Evolutionary conservation across 2,888 invertebrate genomes (phyloP), one percentile per base, ranked within the genome.

Genomic region (Yponomeuta evonymella): DNA sequence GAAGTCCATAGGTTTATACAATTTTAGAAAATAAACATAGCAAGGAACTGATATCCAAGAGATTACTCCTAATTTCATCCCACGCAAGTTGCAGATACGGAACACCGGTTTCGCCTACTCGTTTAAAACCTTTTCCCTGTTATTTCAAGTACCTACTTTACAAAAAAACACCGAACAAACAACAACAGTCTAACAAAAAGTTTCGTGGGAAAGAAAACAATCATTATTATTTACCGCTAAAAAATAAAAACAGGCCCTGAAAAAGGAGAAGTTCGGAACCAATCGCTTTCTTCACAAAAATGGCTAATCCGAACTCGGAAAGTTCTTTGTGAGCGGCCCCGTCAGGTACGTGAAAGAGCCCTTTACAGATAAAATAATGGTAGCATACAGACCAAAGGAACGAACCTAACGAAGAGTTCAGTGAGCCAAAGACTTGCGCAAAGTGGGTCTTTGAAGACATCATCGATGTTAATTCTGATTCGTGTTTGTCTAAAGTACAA

Each of bases 101-200:
- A 15, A 58, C 51, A 58, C 15, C 3, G 51, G 2, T 58, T 15
- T 15, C 51, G 3, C 15, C 51, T 4, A 12, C 15, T 58, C 6
- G 43, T 58, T 58, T 58, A 58, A 58, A 58, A 58, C 51, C 51
- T 58, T 58, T 58, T 58, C 51, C 51, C 51, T 58, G 51, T 58
- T 58, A 58, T 58, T 58, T 1, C 12, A 15, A 58, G 51, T 58
- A 58, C 51, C 43, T 43, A 43, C 43, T 43, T 43, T 58, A 15
- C 15, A 15, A 58, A 51, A 58, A 23, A 58, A 58, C 3, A 58
- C 15, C 3, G 12, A 15, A 58, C 51, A 15, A 58, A 58, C 51
- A 58, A 58, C 51, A 58, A 15, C 51, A 58, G 51, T 58, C 15
- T 15, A 58, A 58, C 51, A 58, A 58, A 58, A 58, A 58, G 51